phyloP scores from a whole-genome alignment of 2,113 vertebrate species.

The Amazona vittata region DNA sequence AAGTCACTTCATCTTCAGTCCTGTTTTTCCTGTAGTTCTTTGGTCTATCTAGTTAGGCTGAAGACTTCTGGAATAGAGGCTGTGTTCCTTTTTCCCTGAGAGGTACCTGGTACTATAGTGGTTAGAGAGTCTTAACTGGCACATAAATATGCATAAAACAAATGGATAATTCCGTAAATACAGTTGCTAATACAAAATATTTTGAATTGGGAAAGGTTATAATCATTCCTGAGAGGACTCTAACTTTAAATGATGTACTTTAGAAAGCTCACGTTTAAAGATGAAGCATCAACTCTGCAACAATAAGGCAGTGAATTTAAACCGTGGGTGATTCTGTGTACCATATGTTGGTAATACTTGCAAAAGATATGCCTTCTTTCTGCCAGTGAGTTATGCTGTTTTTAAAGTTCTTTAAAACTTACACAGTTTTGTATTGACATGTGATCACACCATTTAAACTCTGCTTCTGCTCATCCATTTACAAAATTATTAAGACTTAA shows the following conservation, averaged over 20 bases:
- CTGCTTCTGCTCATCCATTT: background rate
- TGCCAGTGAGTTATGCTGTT: background rate
- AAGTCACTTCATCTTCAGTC: background rate
- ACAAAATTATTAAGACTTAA: background rate
- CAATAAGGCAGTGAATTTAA: background rate
- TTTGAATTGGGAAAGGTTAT: background rate
- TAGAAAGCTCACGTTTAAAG: background rate
- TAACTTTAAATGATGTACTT: background rate
- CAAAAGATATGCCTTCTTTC: background rate
- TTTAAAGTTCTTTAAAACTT: background rate
- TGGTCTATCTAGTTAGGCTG: background rate
- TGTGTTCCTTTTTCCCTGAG: background rate
- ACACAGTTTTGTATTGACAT: background rate
- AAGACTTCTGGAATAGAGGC: background rate
- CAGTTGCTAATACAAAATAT: background rate
- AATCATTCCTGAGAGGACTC: background rate
- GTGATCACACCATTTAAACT: background rate
- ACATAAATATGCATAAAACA: background rate
- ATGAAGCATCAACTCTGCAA: background rate
- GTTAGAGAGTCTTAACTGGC: background rate
- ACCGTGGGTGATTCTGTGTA: background rate
- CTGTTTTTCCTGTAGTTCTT: background rate
- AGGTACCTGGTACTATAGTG: background rate
- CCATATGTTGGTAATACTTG: background rate
- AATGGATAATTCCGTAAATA: background rate